Evolutionary conservation across 2,797 vertebrate genomes (phyloP), one percentile per base, ranked within the genome.

Genomic region (Diplodus puntazzo): DNA sequence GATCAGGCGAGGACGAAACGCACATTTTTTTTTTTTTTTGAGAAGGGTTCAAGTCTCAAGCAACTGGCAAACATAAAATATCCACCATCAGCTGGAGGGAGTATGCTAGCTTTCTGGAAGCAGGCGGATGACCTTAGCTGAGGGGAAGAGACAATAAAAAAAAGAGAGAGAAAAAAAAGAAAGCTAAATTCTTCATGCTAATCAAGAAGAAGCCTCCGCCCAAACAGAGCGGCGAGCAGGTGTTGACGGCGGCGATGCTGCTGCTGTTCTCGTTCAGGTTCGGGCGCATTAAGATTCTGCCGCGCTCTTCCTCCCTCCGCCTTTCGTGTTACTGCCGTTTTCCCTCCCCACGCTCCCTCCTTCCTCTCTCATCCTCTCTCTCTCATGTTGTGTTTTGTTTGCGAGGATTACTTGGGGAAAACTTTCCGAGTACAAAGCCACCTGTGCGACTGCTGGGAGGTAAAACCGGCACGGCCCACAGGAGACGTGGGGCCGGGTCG

Each of bases 271-370:
- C 66, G 45, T 58, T 79, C 75, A 73, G 79, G 80, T 83, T 83
- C 68, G 64, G 25, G 52, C 54, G 60, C 75, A 87, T 86, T 87
- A 78, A 86, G 79, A 91, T 84, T 88, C 81, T 73, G 70, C 50
- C 18, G 34, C 27, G 17, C 74, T 76, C 73, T 59, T 49, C 80
- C 67, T 80, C 34, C 64, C 69, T 63, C 79, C 71, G 17, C 49
- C 49, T 81, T 7, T 60, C 53, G 49, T 72, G 76, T 75, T 75
- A 59, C 75, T 74, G 75, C 62, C 46, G 3, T 66, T 79, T 79
- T 43, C 54, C 53, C 72, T 81, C 61, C 69, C 58, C 43, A 42
- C 21, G 25, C 11, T n/a, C 34, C 1, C 62, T 52, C 34, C 23
- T 23, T 55, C 53, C 20, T 68, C 13, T n/a, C 12, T 21, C 18